phyloP scores from a whole-genome alignment of 2,797 vertebrate genomes.

The Mallotus villosus region DNA sequence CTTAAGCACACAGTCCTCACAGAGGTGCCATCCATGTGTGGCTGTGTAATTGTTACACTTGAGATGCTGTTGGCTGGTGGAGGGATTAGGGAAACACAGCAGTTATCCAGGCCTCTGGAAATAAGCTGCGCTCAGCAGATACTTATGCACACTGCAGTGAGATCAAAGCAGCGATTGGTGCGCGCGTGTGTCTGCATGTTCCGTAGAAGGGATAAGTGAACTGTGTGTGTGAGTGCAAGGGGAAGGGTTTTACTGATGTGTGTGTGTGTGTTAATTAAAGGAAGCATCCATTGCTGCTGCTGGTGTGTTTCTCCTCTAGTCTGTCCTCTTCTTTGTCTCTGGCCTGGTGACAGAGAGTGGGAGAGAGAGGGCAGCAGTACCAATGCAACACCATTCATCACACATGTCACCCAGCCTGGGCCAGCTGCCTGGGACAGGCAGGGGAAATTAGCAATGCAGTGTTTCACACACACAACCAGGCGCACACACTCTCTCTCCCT shows the following conservation, averaged over 20 bases:
- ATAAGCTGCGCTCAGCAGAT: constrained; percentile 67
- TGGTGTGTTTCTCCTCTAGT: constrained; percentile 49
- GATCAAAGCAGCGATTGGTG: constrained; percentile 43
- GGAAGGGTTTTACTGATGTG: constrained; percentile 27
- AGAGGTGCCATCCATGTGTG: constrained; percentile 32
- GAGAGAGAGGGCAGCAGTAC: constrained; percentile 89
- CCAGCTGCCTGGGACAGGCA: constrained; percentile 87
- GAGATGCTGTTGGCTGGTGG: constrained; percentile 38
- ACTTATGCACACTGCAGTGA: constrained; percentile 37
- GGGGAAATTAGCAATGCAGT: constrained; percentile 87
- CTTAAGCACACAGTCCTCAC: constrained; percentile 40
- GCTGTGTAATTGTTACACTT: constrained; percentile 58
- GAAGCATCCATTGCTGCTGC: constrained; percentile 84
- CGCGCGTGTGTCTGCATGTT: constrained; percentile 11
- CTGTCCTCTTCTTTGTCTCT: constrained; percentile 71
- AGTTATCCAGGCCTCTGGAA: constrained; percentile 27
- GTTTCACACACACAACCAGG: constrained; percentile 21
- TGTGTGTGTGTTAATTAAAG: constrained; percentile 84
- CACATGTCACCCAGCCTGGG: constrained; percentile 89
- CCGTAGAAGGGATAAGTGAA: neutral
- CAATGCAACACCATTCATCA: constrained; percentile 91
- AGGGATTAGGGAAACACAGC: constrained; percentile 2
- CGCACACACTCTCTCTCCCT: neutral
- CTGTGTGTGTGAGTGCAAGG: constrained; percentile 11
- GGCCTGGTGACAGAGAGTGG: constrained; percentile 84